Conservation (phyloP, 2,797 vertebrate genomes). For the Tympanoctomys barrerae region DNA sequence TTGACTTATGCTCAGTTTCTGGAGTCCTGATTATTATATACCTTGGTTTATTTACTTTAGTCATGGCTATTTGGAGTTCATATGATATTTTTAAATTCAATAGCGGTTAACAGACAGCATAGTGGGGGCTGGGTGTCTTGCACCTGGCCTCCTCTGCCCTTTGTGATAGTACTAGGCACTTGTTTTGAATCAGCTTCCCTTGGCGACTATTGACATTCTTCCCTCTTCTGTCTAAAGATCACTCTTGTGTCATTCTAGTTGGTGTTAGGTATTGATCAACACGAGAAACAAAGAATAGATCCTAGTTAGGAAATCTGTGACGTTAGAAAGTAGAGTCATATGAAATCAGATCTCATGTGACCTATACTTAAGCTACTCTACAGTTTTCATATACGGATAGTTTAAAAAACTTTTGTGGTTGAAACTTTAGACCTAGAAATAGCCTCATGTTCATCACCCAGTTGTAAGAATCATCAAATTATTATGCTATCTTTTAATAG, state of each 20-base stretch:
- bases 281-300: not conserved
- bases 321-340: not conserved
- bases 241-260: not conserved
- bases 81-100: too few relatives aligned
- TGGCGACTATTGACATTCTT: not conserved
- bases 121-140: too few relatives aligned
- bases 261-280: not conserved
- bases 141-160: not conserved
- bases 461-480: not conserved
- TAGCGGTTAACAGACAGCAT: not conserved
- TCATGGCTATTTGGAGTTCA: too few relatives aligned
- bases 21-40: too few relatives aligned
- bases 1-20: too few relatives aligned
- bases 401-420: not conserved
- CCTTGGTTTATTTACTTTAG: too few relatives aligned
- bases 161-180: not conserved
- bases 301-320: not conserved
- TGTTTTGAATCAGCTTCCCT: not conserved
- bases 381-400: not conserved
- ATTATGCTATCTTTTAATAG: not conserved
- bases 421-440: not conserved
- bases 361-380: not conserved
- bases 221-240: not conserved
- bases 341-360: not conserved
- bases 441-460: not conserved